Base-by-base conservation (phyloP, 2,797 vertebrate genomes). In the Catostomus latipinnis region DNA sequence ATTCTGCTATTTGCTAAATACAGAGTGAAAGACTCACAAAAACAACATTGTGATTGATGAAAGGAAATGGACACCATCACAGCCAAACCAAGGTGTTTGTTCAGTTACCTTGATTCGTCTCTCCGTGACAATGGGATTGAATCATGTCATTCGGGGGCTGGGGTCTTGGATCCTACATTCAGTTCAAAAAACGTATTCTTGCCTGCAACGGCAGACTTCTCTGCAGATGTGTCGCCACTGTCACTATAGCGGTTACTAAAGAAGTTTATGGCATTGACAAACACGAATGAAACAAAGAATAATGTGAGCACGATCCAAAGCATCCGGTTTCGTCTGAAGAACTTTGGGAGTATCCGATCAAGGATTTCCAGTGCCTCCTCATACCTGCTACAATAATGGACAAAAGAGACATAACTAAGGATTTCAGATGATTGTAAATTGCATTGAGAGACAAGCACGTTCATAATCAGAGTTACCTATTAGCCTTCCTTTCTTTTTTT, bases 211-310 rank as follows among this genome's bases (percentile, higher is more conserved):
- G 73, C 81, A 14, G 88, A 74, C 57, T 68, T 85, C 54, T 82
- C 80, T 10, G 83, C 69, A 70, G 92, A 92, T 52, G 89, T 90
- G 88, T 94, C 91, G 34, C 90, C 90, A 0, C 80, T 89, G 50
- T 88, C 90, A 48, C 81, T 90, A 85, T 91, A 90, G 83, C 89
- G 83, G 83, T 87, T 89, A 58, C 86, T 91, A 77, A 93, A 92
- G 86, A 93, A 92, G 2, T 90, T 91, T 62, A 93, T 90, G 81
- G 94, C 84, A 83, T 91, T 94, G 86, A 94, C 89, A 45, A 93
- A 84, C 61, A 94, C 67, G 56, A 94, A 93, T 82, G 91, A 86
- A 50, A 86, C 76, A 72, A 94, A 87, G 52, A 94, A 90, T 76
- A 94, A 70, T 0, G 87, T 88, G 73, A 94, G 86, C 67, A 88